Evolutionary conservation across 2,113 vertebrate genomes (phyloP).

Genomic region (Pomatostomus ruficeps): DNA sequence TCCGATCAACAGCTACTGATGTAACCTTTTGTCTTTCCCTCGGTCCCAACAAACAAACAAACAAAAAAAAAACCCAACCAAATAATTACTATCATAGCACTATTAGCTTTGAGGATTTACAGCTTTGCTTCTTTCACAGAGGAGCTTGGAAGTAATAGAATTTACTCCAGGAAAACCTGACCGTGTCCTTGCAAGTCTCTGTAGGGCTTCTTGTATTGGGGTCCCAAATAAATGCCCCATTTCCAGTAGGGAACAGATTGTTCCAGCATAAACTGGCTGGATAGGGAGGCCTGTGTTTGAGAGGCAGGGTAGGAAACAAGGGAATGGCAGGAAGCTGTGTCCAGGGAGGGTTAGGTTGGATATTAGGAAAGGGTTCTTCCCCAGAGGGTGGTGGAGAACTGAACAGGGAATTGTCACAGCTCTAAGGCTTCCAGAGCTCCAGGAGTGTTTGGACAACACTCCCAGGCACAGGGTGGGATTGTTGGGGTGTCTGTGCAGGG

Average conservation of each 20-base stretch:
- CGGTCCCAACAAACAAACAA: not conserved
- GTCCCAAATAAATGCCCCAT: not conserved
- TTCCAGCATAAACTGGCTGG: not conserved
- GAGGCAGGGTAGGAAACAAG: not conserved
- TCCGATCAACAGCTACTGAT: not conserved
- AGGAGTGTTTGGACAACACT: rapidly evolving
- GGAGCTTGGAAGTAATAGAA: not conserved
- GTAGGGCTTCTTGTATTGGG: not conserved
- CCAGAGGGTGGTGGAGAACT: not conserved
- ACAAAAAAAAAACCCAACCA: not conserved
- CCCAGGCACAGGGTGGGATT: too few species aligned
- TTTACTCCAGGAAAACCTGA: not conserved
- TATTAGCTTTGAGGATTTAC: conserved; percentile 12
- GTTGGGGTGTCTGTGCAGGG: not conserved
- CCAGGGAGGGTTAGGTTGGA: not conserved
- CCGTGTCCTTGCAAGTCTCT: not conserved
- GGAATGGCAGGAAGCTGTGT: not conserved
- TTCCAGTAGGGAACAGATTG: not conserved
- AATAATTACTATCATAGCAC: not conserved
- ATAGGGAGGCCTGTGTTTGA: rapidly evolving
- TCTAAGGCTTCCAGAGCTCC: not conserved
- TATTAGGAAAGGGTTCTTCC: not conserved
- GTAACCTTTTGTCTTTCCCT: conserved; percentile 8
- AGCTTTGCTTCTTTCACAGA: not conserved
- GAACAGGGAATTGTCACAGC: not conserved